phyloP scores from a whole-genome alignment of 2,113 vertebrate species.

The Rhinogobius similis region DNA sequence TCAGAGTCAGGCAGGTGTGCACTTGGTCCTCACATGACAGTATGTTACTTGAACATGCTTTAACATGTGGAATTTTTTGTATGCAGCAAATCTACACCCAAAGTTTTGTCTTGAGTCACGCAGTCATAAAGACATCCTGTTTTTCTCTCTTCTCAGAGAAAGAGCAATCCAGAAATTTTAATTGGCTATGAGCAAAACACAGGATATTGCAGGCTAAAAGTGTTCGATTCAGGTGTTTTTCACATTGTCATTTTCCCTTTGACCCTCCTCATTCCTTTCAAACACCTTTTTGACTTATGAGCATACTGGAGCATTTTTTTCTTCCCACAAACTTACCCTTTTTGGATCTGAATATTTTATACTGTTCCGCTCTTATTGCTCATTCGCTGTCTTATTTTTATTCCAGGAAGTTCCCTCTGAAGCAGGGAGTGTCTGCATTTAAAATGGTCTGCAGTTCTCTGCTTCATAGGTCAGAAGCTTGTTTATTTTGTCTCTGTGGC shows the following conservation, averaged over 20 bases:
- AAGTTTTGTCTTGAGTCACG: slow-evolving; percentile 17
- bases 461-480: slow-evolving; percentile 99
- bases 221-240: neutral
- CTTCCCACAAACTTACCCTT: slow-evolving; percentile 45
- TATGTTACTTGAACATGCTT: slow-evolving; percentile 15
- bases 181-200: too few species aligned
- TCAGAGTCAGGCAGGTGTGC: slow-evolving; percentile 22
- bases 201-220: neutral
- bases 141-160: neutral
- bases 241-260: neutral
- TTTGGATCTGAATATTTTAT: slow-evolving; percentile 72
- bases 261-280: slow-evolving; percentile 29
- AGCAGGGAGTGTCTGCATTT: slow-evolving; percentile 99
- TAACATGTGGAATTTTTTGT: neutral
- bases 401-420: slow-evolving; percentile 99
- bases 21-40: slow-evolving; percentile 20
- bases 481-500: slow-evolving; percentile 99
- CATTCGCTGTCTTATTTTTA: slow-evolving; percentile 94
- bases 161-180: neutral
- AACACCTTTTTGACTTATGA: slow-evolving; percentile 51
- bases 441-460: slow-evolving; percentile 99
- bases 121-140: neutral
- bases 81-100: slow-evolving; percentile 30
- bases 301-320: slow-evolving; percentile 62
- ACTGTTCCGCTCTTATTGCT: slow-evolving; percentile 97